phyloP scores from a whole-genome alignment of 2,113 vertebrate genomes.

The Hiodon alosoides region DNA sequence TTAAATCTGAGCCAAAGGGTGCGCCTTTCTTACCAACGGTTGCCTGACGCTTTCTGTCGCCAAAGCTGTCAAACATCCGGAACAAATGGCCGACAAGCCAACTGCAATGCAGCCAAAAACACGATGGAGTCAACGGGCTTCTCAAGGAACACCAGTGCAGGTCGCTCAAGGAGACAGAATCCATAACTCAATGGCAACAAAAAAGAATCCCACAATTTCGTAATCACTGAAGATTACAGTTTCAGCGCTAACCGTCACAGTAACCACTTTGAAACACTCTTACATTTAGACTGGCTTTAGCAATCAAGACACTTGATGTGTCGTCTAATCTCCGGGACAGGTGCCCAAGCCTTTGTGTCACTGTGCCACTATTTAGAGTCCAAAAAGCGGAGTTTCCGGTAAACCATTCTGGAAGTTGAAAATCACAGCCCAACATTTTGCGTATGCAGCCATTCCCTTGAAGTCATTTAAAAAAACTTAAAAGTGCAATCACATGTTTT shows the following conservation, averaged over 20 bases:
- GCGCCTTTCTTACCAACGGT: neutral
- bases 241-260: neutral
- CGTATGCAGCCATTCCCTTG: too few relatives aligned
- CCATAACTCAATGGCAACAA: neutral
- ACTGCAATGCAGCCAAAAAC: neutral
- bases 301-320: too few relatives aligned
- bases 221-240: too few relatives aligned
- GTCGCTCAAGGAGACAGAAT: neutral
- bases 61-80: neutral
- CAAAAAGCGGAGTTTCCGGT: too few relatives aligned
- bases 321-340: too few relatives aligned
- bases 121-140: neutral
- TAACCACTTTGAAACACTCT: neutral
- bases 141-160: conserved; percentile 1
- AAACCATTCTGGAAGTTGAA: too few relatives aligned
- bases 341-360: too few relatives aligned
- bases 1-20: neutral
- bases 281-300: too few relatives aligned
- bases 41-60: neutral
- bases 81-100: neutral
- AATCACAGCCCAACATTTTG: too few relatives aligned
- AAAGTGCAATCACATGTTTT: too few relatives aligned
- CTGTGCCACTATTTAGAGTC: too few relatives aligned
- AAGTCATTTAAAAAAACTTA: too few relatives aligned
- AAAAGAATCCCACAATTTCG: neutral